Percentiles rank a stretch among this genome's conserved stretches.
phyloP scores from a whole-genome alignment of 37 sponge, comb jelly and placozoan species.

The Corticium candelabrum region DNA sequence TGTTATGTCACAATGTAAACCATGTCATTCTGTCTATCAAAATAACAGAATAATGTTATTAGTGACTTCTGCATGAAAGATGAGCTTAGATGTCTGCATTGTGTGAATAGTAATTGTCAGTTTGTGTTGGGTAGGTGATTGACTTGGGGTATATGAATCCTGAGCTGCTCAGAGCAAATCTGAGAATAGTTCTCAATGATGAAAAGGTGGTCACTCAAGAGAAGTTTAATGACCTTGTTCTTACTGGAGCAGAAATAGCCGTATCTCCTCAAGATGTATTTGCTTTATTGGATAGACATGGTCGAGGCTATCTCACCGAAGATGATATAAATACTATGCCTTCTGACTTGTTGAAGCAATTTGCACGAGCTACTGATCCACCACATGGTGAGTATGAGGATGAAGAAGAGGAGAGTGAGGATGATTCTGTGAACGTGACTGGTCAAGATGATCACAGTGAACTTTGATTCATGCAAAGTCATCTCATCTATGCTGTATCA shows the following conservation, averaged over 20 bases:
- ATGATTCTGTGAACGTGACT: no score
- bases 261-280: neutral
- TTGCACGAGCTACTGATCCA: neutral
- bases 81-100: no score
- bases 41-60: no score
- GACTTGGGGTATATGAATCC: slow-evolving; percentile 17
- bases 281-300: neutral
- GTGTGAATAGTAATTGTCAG: no score
- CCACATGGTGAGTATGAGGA: neutral
- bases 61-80: no score
- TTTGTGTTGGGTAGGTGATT: no score
- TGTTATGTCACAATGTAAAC: no score
- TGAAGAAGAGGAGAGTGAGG: neutral
- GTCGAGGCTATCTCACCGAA: neutral
- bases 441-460: no score
- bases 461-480: no score
- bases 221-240: no score
- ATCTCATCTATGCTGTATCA: no score
- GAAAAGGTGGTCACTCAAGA: neutral
- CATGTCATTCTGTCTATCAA: no score
- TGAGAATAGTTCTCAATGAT: neutral
- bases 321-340: neutral
- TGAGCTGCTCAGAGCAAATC: neutral
- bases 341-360: neutral
- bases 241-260: neutral